Evolutionary conservation across 1,140 invertebrate genomes (phyloP).

Genomic region (Augochlora pura): DNA sequence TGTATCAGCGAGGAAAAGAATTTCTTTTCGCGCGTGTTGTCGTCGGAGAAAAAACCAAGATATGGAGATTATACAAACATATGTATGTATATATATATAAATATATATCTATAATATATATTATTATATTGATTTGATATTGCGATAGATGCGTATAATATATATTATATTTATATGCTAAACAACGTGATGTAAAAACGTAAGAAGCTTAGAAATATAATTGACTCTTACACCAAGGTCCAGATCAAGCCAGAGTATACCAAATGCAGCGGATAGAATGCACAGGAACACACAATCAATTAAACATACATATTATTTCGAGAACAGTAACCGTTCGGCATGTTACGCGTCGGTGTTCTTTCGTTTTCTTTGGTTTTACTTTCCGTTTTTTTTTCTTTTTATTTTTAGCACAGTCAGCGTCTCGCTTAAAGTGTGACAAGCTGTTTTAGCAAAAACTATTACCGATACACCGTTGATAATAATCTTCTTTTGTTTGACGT

Average conservation of each 20-base stretch:
- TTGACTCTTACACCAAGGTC: constrained; percentile 81
- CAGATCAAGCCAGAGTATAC: constrained; percentile 81
- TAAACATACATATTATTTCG: constrained; percentile 76
- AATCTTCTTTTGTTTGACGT: no score
- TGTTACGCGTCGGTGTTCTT: constrained; percentile 37
- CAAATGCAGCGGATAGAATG: constrained; percentile 80
- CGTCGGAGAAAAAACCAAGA: constrained; percentile 23
- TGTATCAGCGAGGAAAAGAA: constrained; percentile 4
- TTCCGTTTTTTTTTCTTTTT: no score
- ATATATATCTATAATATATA: constrained; percentile 27
- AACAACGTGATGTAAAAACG: constrained; percentile 71
- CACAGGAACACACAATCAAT: constrained; percentile 80
- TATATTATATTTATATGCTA: constrained; percentile 47
- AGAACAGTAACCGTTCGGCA: constrained; percentile 52
- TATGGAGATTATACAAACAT: constrained; percentile 1
- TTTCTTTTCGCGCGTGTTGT: neutral
- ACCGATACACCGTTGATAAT: no score
- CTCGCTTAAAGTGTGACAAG: neutral
- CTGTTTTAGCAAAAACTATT: no score
- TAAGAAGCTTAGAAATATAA: constrained; percentile 78
- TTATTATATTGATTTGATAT: no score
- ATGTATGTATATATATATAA: constrained; percentile 19
- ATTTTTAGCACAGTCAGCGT: neutral
- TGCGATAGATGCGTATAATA: no score
- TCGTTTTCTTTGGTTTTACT: neutral